Percentiles rank a stretch among this genome's conserved stretches.
These are phyloP conservation scores for Eudasyphora cyanicolor DNA, from an alignment of 2,888 invertebrate species.

Conservation along the genomic window DNA sequence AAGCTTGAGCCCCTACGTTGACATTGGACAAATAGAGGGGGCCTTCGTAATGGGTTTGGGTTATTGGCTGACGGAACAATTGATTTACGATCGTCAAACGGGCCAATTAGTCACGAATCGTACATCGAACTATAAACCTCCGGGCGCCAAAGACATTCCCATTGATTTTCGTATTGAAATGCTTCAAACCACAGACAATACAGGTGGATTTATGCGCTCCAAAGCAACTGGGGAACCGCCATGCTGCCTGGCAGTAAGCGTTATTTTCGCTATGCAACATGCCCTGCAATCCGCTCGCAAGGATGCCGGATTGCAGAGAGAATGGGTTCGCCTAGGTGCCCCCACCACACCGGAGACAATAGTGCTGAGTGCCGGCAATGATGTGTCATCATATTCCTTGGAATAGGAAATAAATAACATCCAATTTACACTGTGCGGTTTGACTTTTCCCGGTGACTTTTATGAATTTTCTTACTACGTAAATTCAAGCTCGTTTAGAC, in stretches of 20 bases:
- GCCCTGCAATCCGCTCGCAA: slow-evolving; percentile 84
- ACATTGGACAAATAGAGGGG: slow-evolving; percentile 88
- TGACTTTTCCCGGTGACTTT: no score
- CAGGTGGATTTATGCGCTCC: slow-evolving; percentile 84
- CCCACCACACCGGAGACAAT: slow-evolving; percentile 74
- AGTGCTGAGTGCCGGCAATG: slow-evolving; percentile 68
- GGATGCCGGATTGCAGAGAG: slow-evolving; percentile 81
- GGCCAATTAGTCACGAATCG: slow-evolving; percentile 86
- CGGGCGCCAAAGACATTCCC: slow-evolving; percentile 88
- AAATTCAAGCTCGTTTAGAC: no score
- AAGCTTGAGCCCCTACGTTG: slow-evolving; percentile 86
- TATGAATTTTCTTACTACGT: no score
- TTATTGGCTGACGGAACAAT: slow-evolving; percentile 87
- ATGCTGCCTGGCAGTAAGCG: slow-evolving; percentile 80
- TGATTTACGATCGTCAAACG: slow-evolving; percentile 83
- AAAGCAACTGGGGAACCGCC: slow-evolving; percentile 86
- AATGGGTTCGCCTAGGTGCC: slow-evolving; percentile 72
- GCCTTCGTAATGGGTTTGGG: slow-evolving; percentile 88
- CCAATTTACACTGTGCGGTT: no score
- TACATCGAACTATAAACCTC: slow-evolving; percentile 90
- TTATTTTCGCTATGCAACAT: slow-evolving; percentile 84
- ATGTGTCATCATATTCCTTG: slow-evolving; percentile 64
- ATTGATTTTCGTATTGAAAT: slow-evolving; percentile 87
- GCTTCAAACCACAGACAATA: slow-evolving; percentile 84
- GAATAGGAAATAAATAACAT: no score